A percentile compares a stretch with the other conserved stretches of the same genome.
Evolutionary conservation across 2,888 invertebrate species (phyloP).

Genomic region (Drosophila histrio): DNA sequence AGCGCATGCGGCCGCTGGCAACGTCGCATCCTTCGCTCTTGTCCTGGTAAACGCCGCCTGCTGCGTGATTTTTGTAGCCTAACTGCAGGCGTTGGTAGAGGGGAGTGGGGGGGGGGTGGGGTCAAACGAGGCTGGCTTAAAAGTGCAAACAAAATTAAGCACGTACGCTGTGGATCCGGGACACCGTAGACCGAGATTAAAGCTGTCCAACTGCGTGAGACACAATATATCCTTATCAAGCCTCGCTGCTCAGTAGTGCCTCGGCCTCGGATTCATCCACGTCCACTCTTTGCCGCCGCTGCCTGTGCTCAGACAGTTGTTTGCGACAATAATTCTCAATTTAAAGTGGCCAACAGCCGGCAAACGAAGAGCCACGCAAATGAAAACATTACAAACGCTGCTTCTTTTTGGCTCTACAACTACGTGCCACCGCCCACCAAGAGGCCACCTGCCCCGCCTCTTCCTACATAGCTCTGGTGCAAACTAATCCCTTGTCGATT

Average conservation of each 20-base stretch:
- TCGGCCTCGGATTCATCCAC: neutral
- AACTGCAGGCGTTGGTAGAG: slow-evolving; percentile 63
- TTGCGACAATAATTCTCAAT: slow-evolving; percentile 81
- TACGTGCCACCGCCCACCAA: slow-evolving; percentile 11
- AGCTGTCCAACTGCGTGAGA: slow-evolving; percentile 81
- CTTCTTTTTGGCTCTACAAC: slow-evolving; percentile 1
- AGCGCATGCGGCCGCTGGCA: slow-evolving; percentile 72
- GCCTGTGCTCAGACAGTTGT: slow-evolving; percentile 48
- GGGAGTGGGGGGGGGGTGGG: neutral
- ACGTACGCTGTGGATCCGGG: slow-evolving; percentile 68
- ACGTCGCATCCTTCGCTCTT: slow-evolving; percentile 28
- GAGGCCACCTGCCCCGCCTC: no score
- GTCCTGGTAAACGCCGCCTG: slow-evolving; percentile 27
- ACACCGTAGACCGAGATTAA: slow-evolving; percentile 67
- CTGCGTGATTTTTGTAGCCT: slow-evolving; percentile 79
- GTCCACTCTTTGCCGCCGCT: slow-evolving; percentile 12
- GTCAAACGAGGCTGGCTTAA: slow-evolving; percentile 68
- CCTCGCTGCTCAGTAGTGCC: slow-evolving; percentile 22
- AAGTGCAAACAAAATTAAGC: slow-evolving; percentile 80
- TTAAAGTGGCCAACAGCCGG: slow-evolving; percentile 63
- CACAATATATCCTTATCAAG: slow-evolving; percentile 81
- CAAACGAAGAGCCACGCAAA: slow-evolving; percentile 30
- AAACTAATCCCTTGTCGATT: slow-evolving; percentile 82
- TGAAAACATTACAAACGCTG: slow-evolving; percentile 52
- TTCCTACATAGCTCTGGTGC: slow-evolving; percentile 34